Evolutionary conservation across 1,140 invertebrate genomes (phyloP).

Genomic region (Streblospio benedicti): DNA sequence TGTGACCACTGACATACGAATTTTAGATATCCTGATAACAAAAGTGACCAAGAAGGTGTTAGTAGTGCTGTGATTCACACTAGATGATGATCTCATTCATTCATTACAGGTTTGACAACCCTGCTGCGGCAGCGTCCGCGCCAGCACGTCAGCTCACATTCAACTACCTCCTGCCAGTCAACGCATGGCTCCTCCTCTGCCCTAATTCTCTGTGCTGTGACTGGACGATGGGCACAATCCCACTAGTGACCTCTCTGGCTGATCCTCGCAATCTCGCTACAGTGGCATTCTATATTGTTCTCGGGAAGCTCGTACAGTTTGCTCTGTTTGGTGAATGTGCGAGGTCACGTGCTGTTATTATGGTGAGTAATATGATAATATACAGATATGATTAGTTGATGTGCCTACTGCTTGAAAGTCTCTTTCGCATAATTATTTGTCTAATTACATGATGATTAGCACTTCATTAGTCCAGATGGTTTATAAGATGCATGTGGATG

Average conservation of each 20-base stretch:
- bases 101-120: conserved; percentile 76
- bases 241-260: conserved; percentile 66
- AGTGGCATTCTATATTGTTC: conserved; percentile 58
- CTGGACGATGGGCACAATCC: conserved; percentile 97
- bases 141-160: conserved; percentile 82
- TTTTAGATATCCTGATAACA: too few relatives aligned
- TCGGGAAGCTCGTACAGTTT: conserved; percentile 57
- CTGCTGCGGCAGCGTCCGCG: conserved; percentile 68
- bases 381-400: neutral
- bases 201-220: conserved; percentile 88
- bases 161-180: conserved; percentile 82
- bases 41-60: too few relatives aligned
- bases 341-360: conserved; percentile 67
- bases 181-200: conserved; percentile 79
- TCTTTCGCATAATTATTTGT: too few relatives aligned
- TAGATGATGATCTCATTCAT: too few relatives aligned
- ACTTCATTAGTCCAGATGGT: too few relatives aligned
- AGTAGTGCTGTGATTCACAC: too few relatives aligned
- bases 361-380: conserved; percentile 60
- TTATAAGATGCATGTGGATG: too few relatives aligned
- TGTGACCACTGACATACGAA: too few relatives aligned
- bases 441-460: too few relatives aligned
- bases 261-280: conserved; percentile 82
- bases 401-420: too few relatives aligned
- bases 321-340: conserved; percentile 60